These are phyloP conservation scores for Polietes domitor DNA, from an alignment of 2,888 invertebrate genomes.

Conservation along the genomic window DNA sequence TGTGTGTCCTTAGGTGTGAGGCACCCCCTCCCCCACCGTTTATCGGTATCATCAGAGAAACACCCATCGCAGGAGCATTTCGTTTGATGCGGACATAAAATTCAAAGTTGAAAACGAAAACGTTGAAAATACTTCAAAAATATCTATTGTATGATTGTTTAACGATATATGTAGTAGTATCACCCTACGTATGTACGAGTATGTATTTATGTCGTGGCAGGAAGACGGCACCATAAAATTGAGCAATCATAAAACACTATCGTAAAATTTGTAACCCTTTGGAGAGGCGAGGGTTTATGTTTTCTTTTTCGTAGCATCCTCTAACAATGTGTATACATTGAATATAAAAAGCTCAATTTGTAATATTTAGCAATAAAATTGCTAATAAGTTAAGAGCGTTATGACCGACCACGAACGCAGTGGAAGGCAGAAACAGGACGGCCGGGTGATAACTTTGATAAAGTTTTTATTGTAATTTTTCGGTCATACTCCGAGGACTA, in stretches of 20 bases:
- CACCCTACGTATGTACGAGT: not conserved
- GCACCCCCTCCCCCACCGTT: not conserved
- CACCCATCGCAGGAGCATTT: not conserved
- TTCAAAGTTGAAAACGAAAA: slow-evolving; percentile 12
- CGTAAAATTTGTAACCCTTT: slow-evolving; percentile 47
- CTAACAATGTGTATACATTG: slow-evolving; percentile 14
- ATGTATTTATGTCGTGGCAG: not conserved
- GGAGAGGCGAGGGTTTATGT: not conserved
- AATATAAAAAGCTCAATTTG: slow-evolving; percentile 45
- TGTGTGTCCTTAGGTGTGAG: not conserved
- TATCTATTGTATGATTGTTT: not conserved
- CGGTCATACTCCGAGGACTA: not conserved
- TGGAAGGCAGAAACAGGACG: not conserved
- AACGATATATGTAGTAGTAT: not conserved
- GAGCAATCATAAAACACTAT: slow-evolving; percentile 48
- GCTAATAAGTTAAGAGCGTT: slow-evolving; percentile 33
- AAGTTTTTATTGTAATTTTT: not conserved
- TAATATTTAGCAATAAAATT: slow-evolving; percentile 51
- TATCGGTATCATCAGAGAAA: not conserved
- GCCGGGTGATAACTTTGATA: slow-evolving; percentile 1
- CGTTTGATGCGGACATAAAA: slow-evolving; percentile 1
- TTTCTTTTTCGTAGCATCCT: not conserved
- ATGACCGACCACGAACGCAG: not conserved
- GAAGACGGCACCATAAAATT: slow-evolving; percentile 24
- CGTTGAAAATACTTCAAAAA: slow-evolving; percentile 17